Evolutionary conservation across 2,888 invertebrate species (phyloP).

Genomic region (Cataglyphis livida): DNA sequence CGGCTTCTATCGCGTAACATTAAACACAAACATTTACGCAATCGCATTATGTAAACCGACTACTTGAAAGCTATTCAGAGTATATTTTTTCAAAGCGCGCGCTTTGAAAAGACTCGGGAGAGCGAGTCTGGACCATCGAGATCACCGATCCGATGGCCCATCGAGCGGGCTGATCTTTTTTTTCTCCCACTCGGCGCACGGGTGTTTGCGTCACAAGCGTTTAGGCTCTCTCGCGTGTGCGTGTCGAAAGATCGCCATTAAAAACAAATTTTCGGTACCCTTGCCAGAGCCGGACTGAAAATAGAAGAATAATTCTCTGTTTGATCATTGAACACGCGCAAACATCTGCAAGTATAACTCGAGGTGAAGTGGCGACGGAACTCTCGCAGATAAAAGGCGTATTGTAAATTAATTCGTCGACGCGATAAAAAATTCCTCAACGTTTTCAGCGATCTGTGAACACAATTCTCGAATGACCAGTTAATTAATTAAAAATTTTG

Average conservation of each 20-base stretch:
- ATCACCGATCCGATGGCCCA: conserved; percentile 26
- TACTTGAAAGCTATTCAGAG: conserved; percentile 37
- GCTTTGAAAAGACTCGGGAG: conserved; percentile 15
- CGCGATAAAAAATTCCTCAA: conserved; percentile 11
- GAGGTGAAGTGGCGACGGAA: conserved; percentile 40
- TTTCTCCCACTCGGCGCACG: conserved; percentile 4
- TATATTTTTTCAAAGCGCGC: conserved; percentile 27
- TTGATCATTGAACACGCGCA: conserved; percentile 36
- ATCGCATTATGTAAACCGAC: conserved; percentile 44
- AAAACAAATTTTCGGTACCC: conserved; percentile 66
- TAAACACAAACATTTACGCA: conserved; percentile 37
- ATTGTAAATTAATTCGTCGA: conserved; percentile 17
- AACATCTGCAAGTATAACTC: conserved; percentile 12
- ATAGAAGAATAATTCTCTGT: conserved; percentile 64
- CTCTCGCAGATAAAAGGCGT: neutral
- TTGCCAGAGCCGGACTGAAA: conserved; percentile 50
- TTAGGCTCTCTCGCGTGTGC: conserved; percentile 5
- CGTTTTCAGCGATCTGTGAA: neutral
- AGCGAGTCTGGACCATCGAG: conserved; percentile 35
- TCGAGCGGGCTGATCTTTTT: conserved; percentile 45
- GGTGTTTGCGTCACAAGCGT: conserved; percentile 39
- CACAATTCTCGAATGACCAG: neutral
- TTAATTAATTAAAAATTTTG: neutral
- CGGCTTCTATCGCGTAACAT: conserved; percentile 24
- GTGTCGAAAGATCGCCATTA: conserved; percentile 25